Evolutionary conservation across 2,797 vertebrate species (phyloP).

Genomic region (Propithecus deckenii): DNA sequence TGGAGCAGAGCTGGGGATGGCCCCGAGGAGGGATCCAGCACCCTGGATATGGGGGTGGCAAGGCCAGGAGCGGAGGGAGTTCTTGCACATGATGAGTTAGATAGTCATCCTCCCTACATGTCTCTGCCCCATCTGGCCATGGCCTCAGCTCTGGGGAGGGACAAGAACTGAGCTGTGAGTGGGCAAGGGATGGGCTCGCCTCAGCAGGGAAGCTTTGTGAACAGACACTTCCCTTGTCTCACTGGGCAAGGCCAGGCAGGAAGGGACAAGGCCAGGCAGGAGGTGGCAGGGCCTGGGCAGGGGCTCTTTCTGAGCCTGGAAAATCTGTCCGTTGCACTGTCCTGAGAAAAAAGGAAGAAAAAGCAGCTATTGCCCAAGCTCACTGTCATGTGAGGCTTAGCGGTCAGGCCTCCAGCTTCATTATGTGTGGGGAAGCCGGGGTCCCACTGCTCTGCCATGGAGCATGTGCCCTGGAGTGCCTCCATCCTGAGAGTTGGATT

Average conservation of each 20-base stretch:
- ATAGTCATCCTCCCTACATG: no score
- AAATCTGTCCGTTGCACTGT: not conserved
- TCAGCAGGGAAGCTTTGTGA: not conserved
- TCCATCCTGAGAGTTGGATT: not conserved
- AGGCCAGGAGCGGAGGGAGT: not conserved
- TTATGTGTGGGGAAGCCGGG: not conserved
- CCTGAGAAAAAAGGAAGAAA: not conserved
- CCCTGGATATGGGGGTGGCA: not conserved
- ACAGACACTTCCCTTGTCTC: not conserved
- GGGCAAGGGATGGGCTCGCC: accelerated
- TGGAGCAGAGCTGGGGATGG: not conserved
- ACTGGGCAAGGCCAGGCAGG: not conserved
- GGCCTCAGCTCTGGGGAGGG: not conserved
- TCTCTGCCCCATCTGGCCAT: not conserved
- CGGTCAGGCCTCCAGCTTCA: not conserved
- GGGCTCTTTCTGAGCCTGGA: not conserved
- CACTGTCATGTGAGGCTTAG: not conserved
- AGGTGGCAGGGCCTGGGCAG: not conserved
- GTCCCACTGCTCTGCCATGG: accelerated
- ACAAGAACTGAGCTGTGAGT: not conserved
- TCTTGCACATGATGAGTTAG: not conserved
- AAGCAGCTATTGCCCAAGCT: not conserved
- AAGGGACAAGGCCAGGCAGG: not conserved
- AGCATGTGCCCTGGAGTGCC: not conserved
- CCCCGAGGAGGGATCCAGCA: not conserved